These are phyloP conservation scores for Onychomys torridus DNA, from an alignment of 2,797 vertebrate genomes.

Conservation along the genomic window DNA sequence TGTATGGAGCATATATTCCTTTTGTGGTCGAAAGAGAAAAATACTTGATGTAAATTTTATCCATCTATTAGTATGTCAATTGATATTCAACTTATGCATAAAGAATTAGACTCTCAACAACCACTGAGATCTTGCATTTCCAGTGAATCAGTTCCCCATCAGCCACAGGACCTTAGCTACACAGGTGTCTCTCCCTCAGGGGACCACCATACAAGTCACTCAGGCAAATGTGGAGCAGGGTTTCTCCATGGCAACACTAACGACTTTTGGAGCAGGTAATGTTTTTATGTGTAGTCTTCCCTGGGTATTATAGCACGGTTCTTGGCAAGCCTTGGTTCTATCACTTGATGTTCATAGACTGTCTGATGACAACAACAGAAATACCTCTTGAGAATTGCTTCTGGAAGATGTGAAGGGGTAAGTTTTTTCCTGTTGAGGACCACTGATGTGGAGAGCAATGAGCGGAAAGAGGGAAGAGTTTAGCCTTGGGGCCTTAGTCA, in stretches of 20 bases:
- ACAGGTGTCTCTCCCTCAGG: too few relatives aligned
- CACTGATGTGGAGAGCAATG: background rate
- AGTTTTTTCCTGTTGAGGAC: background rate
- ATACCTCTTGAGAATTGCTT: background rate
- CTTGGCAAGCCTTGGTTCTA: background rate
- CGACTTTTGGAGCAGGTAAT: background rate
- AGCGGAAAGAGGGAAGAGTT: background rate
- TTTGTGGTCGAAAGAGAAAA: background rate
- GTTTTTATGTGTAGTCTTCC: background rate
- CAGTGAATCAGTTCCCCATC: background rate
- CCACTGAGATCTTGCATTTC: background rate
- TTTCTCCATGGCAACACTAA: background rate
- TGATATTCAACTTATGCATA: background rate
- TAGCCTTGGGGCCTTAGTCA: background rate
- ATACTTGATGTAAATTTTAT: background rate
- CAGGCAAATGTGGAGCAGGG: too few relatives aligned
- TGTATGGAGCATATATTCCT: background rate
- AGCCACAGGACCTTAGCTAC: background rate
- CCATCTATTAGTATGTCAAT: background rate
- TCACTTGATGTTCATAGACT: background rate
- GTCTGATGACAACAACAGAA: background rate
- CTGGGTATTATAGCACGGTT: background rate
- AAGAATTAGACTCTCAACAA: background rate
- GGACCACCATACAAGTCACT: background rate
- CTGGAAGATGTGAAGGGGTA: background rate